Evolutionary conservation across 2,797 vertebrate species (phyloP).

Genomic region (Pachyuromys duprasi): DNA sequence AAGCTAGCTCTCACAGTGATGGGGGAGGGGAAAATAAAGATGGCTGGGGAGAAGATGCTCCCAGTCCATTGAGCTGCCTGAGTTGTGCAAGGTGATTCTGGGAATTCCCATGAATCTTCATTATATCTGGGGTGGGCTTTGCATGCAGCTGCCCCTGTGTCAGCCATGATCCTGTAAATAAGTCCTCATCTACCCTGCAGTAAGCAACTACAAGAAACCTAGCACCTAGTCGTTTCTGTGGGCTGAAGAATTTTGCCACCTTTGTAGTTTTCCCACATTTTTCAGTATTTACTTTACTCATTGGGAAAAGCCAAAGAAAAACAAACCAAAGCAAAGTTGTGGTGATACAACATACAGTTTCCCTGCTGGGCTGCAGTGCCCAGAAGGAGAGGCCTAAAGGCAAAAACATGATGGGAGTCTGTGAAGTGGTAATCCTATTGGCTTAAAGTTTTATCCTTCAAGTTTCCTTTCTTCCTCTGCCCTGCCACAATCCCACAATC

Average conservation of each 20-base stretch:
- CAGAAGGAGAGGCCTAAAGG: not conserved
- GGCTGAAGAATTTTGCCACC: not conserved
- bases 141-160: not conserved
- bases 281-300: not conserved
- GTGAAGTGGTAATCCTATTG: not conserved
- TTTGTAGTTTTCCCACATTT: not conserved
- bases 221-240: not conserved
- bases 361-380: not conserved
- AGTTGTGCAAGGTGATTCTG: not conserved
- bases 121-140: not conserved
- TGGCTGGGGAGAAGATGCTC: not conserved
- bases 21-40: not conserved
- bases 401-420: not conserved
- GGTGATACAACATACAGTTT: too few relatives aligned
- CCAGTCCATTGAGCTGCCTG: not conserved
- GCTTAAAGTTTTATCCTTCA: not conserved
- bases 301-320: not conserved
- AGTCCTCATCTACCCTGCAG: not conserved
- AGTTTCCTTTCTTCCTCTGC: not conserved
- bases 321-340: not conserved
- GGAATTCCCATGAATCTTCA: not conserved
- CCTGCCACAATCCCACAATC: not conserved
- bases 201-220: not conserved
- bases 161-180: fast-evolving
- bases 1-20: too few relatives aligned